Percentiles rank a stretch among this genome's conserved stretches.
phyloP scores from a whole-genome alignment of 2,113 vertebrate genomes.

The Holacanthus passer region DNA sequence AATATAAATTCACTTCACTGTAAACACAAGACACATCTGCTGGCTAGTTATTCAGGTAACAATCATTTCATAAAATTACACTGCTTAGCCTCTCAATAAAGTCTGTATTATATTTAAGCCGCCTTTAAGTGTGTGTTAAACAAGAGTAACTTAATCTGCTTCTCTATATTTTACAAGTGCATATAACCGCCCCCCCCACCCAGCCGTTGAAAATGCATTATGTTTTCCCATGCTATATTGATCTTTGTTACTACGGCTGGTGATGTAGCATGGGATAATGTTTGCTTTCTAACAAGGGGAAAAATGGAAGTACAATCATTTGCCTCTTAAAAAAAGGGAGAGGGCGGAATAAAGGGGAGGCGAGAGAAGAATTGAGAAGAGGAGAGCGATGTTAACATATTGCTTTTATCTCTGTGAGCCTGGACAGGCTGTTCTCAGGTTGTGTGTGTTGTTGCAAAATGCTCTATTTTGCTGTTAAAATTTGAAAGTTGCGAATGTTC shows the following conservation, averaged over 20 bases:
- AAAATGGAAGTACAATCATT: neutral
- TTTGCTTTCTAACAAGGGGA: constrained; percentile 2
- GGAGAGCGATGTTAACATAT: neutral
- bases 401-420: neutral
- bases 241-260: constrained; percentile 19
- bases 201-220: constrained; percentile 36
- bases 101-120: neutral
- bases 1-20: neutral
- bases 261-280: constrained; percentile 20
- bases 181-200: neutral
- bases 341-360: neutral
- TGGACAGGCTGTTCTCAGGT: neutral
- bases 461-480: neutral
- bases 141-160: constrained; percentile 14
- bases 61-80: constrained; percentile 14
- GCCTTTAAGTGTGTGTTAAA: constrained; percentile 7
- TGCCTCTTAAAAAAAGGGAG: neutral
- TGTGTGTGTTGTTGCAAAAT: neutral
- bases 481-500: neutral
- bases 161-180: constrained; percentile 20
- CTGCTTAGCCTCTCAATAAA: neutral
- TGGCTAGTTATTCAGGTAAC: neutral
- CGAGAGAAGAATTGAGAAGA: neutral
- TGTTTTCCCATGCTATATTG: constrained; percentile 33
- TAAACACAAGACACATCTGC: constrained; percentile 2